Conservation (phyloP, 2,888 invertebrate species). For the Chrysomela aeneicollis region DNA sequence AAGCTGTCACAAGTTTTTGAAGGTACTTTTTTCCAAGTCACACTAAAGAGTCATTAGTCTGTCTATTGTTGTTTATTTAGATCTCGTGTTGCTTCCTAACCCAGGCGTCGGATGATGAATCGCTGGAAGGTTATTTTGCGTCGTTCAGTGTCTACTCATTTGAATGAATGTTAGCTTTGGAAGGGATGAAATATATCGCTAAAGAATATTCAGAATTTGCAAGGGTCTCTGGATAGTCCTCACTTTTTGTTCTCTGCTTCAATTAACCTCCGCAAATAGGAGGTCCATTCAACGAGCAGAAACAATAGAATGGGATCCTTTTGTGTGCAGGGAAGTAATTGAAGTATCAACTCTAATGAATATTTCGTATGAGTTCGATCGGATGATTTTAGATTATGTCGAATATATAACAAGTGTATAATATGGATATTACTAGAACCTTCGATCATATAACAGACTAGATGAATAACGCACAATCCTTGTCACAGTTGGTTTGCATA, state of each 20-base stretch:
- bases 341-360: background rate
- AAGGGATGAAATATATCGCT: constrained; percentile 30
- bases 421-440: no score
- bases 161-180: constrained; percentile 49
- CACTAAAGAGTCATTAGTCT: background rate
- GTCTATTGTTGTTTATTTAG: background rate
- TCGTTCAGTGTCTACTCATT: constrained; percentile 27
- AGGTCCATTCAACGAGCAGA: constrained; percentile 14
- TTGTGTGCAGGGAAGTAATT: background rate
- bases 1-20: no score
- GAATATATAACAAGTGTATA: no score
- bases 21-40: no score
- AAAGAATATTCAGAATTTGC: constrained; percentile 41
- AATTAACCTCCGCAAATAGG: constrained; percentile 49
- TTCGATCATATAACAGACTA: no score
- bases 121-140: background rate
- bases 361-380: no score
- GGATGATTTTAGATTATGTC: no score
- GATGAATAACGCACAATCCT: no score
- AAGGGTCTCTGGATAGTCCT: constrained; percentile 27
- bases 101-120: background rate
- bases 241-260: constrained; percentile 44
- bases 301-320: constrained; percentile 15
- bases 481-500: no score
- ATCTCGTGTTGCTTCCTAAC: background rate